Conservation (phyloP, 92 coral and sea anemone genomes). For the Zoanthus sociatus region DNA sequence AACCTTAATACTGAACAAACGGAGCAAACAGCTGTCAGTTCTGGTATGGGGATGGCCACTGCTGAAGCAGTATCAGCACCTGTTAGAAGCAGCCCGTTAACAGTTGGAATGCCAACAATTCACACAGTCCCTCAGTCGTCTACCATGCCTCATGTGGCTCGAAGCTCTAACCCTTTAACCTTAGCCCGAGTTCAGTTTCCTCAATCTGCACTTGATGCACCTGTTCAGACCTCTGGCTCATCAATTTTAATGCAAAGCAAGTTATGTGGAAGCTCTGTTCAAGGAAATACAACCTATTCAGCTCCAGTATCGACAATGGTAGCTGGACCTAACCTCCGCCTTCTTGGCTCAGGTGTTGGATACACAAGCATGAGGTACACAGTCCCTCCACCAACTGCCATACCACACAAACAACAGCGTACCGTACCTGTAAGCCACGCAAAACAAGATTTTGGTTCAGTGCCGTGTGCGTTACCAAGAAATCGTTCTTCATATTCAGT, state of each 20-base stretch:
- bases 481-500: not conserved
- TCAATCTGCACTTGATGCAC: not conserved
- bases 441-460: not conserved
- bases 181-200: constrained; percentile 23
- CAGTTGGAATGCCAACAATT: constrained; percentile 2
- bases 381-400: not conserved
- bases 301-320: not conserved
- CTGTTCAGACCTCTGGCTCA: not conserved
- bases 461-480: not conserved
- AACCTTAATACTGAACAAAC: not conserved
- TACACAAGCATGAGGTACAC: not conserved
- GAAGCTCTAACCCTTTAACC: constrained; percentile 22
- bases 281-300: not conserved
- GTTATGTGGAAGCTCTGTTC: not conserved
- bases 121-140: not conserved
- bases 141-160: not conserved
- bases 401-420: not conserved
- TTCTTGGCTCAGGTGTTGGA: not conserved
- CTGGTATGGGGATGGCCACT: not conserved
- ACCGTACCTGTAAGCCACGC: not conserved
- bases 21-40: not conserved
- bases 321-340: not conserved
- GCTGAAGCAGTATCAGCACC: not conserved
- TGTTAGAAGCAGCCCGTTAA: constrained; percentile 2
- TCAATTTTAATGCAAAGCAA: not conserved